Conservation (phyloP, 2,888 invertebrate genomes). For the Harpalus rubripes region DNA sequence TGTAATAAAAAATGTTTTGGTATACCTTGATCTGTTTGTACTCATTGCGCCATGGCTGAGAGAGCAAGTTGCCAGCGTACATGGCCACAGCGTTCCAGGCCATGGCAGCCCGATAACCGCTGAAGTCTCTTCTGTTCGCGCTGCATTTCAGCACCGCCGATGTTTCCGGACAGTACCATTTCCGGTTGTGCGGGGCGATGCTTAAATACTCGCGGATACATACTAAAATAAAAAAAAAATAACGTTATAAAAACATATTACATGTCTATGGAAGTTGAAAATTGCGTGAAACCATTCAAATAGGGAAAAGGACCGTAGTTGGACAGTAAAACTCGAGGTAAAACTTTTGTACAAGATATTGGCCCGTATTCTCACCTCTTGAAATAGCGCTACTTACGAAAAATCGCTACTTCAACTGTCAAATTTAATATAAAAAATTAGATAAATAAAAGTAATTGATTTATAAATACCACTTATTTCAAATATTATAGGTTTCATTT, state of each 20-base stretch:
- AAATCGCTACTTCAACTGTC: no score
- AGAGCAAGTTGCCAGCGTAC: conserved; percentile 91
- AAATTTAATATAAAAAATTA: no score
- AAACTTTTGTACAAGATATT: no score
- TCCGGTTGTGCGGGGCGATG: conserved; percentile 87
- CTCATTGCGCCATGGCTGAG: conserved; percentile 94
- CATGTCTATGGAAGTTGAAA: no score
- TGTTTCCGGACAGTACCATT: conserved; percentile 88
- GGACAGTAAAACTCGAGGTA: no score
- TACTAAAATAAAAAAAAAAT: conserved; percentile 77
- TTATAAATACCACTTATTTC: no score
- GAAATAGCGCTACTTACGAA: no score
- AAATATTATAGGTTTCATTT: no score
- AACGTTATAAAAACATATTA: conserved; percentile 70
- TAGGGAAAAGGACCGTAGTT: no score
- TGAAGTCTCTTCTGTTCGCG: conserved; percentile 86
- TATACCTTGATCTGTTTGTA: conserved; percentile 89
- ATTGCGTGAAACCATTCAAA: no score
- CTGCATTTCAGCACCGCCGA: conserved; percentile 87
- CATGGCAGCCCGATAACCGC: conserved; percentile 88
- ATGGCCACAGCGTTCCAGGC: conserved; percentile 92
- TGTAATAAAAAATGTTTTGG: neutral
- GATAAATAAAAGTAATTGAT: no score
- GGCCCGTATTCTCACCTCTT: no score
- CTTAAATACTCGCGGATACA: conserved; percentile 89